Base-by-base conservation (phyloP, 1,140 invertebrate species). In the Papilio glaucus region DNA sequence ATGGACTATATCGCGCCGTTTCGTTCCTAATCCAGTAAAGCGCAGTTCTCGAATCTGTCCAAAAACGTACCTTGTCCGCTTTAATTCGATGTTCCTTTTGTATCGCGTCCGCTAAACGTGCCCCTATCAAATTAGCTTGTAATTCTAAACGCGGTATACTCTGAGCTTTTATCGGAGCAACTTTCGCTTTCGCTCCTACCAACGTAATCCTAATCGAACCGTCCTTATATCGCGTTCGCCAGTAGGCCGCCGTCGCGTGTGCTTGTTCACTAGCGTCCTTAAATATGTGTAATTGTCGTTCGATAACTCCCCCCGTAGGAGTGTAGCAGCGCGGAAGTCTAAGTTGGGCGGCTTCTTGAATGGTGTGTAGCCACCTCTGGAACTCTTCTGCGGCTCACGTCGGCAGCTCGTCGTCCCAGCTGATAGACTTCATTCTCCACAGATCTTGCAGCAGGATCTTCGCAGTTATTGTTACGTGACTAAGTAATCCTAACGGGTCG, bases 251-350 rank as follows among this genome's bases (percentile, higher is more conserved):
- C 0, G 80, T 70, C 0, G 80, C 77, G 69, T 81, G 87, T 0
- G 85, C 84, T 29, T 82, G 42, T 37, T 85, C 74, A 37, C 85
- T 88, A 0, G 86, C 86, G n/a, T 88, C 86, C 38, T 74, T 76
- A 68, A 89, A 91, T 0, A 82, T 68, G 72, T 92, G 88, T n/a
- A 90, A 39, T 89, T 53, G n/a, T 26, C 37, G 15, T 65, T 42
- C 5, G 15, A 13, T 29, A 13, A 41, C 33, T 26, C 37, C n/a
- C 18, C 7, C 29, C n/a, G 15, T 29, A 10, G 18, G 24, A 13
- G 57, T 45, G 57, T 77, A 72, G 41, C 72, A 77, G 3, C 63
- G 15, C 8, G 7, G 37, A 0, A 67, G 21, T 39, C 71, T 33
- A 15, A 76, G n/a, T 0, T 68, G 12, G 0, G 53, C 26, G 12